These are phyloP conservation scores for Eudorcas thomsonii DNA, from an alignment of 2,113 vertebrate genomes.

Conservation along the genomic window DNA sequence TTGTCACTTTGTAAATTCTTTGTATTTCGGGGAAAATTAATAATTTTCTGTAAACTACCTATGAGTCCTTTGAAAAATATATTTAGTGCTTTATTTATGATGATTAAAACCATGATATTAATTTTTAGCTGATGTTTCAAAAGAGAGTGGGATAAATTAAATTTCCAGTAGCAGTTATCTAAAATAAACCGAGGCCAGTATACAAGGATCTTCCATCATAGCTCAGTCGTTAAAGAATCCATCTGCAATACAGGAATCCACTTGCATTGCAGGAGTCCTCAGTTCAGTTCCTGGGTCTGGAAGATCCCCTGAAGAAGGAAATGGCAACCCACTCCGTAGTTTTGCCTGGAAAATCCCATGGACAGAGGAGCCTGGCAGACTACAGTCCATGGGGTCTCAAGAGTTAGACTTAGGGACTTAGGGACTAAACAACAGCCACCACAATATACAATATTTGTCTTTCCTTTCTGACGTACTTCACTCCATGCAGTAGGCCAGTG, in stretches of 20 bases:
- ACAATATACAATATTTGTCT: background rate
- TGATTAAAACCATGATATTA: background rate
- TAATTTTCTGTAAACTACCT: slow-evolving; percentile 40
- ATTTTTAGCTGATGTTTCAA: background rate
- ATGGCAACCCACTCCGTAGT: background rate
- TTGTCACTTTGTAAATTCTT: slow-evolving; percentile 50
- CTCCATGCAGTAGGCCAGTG: background rate
- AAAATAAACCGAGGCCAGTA: background rate
- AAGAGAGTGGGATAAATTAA: background rate
- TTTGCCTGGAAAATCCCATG: background rate
- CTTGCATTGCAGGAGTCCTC: background rate
- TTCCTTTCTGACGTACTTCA: background rate
- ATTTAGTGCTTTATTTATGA: background rate
- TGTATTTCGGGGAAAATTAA: slow-evolving; percentile 51
- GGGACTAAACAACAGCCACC: background rate
- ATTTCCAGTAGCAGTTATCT: background rate
- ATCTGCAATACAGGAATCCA: background rate
- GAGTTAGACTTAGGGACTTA: background rate
- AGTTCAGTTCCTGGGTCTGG: background rate
- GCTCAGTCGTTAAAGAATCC: background rate
- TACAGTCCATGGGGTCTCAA: background rate
- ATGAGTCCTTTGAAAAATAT: background rate
- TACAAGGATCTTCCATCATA: background rate
- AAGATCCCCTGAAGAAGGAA: background rate
- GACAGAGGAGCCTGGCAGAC: background rate